Evolutionary conservation across 2,113 vertebrate genomes (phyloP).

Genomic region (Hippoglossus stenolepis): DNA sequence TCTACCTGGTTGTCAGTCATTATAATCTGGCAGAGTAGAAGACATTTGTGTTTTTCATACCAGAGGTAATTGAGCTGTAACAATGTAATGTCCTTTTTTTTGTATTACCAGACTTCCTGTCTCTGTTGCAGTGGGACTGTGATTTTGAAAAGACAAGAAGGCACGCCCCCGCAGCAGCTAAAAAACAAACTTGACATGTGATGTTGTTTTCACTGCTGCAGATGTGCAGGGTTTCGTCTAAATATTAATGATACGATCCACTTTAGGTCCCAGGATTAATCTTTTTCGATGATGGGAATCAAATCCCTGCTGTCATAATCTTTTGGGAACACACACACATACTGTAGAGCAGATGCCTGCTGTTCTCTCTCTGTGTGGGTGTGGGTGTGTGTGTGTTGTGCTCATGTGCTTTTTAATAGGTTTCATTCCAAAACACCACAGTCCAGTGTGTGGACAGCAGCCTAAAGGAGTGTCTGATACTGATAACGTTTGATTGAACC

Average conservation of each 20-base stretch:
- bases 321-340: constrained; percentile 41
- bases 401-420: not conserved
- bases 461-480: too few species aligned
- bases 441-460: too few species aligned
- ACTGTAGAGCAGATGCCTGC: constrained; percentile 56
- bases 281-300: constrained; percentile 67
- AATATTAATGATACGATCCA: constrained; percentile 65
- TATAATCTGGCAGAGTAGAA: not conserved
- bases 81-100: not conserved
- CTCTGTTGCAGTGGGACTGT: not conserved
- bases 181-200: constrained; percentile 30
- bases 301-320: constrained; percentile 76
- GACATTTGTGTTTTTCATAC: not conserved
- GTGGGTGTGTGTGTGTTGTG: not conserved
- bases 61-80: not conserved
- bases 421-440: not conserved
- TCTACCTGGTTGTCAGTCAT: constrained; percentile 7
- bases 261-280: constrained; percentile 57
- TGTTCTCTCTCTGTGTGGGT: not conserved
- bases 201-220: constrained; percentile 39
- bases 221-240: constrained; percentile 31
- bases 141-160: not conserved
- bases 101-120: constrained; percentile 1
- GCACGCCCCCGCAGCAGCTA: constrained; percentile 20
- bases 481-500: too few species aligned